These are phyloP conservation scores for Tachuris rubrigastra DNA, from an alignment of 2,113 vertebrate genomes.

Conservation along the genomic window DNA sequence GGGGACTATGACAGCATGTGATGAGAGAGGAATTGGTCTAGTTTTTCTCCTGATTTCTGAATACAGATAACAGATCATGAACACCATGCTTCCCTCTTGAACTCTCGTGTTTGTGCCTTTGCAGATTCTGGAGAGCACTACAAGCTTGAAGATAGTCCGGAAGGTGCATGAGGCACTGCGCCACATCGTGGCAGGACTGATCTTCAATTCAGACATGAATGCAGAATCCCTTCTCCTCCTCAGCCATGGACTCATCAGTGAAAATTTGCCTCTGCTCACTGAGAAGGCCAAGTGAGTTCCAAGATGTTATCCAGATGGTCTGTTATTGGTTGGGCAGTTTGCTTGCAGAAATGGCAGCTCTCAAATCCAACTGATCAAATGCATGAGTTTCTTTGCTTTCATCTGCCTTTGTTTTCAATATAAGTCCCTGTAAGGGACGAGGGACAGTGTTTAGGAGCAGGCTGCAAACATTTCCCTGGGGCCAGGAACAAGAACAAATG, in stretches of 20 bases:
- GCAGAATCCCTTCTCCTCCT: conserved; percentile 86
- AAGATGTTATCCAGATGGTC: neutral
- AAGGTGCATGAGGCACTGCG: conserved; percentile 86
- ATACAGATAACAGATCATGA: neutral
- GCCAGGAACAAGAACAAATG: neutral
- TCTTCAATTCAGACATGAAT: conserved; percentile 84
- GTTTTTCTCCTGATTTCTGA: neutral
- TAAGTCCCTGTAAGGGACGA: too few relatives aligned
- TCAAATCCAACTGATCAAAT: neutral
- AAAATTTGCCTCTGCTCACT: conserved; percentile 92
- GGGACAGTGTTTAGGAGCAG: neutral
- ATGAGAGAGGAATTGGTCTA: neutral
- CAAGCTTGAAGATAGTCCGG: conserved; percentile 87
- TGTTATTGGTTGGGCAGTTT: neutral
- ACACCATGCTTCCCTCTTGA: neutral
- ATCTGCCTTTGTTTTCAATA: neutral
- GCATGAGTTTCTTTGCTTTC: neutral
- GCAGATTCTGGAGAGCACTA: conserved; percentile 87
- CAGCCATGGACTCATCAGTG: conserved; percentile 89
- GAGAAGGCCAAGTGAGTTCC: conserved; percentile 87
- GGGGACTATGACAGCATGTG: neutral
- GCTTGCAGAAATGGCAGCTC: neutral
- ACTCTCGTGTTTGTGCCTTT: neutral
- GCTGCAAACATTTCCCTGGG: neutral
- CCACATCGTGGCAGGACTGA: conserved; percentile 85